These are phyloP conservation scores for Ectropis crepuscularia DNA, from an alignment of 2,888 invertebrate species.

Conservation along the genomic window DNA sequence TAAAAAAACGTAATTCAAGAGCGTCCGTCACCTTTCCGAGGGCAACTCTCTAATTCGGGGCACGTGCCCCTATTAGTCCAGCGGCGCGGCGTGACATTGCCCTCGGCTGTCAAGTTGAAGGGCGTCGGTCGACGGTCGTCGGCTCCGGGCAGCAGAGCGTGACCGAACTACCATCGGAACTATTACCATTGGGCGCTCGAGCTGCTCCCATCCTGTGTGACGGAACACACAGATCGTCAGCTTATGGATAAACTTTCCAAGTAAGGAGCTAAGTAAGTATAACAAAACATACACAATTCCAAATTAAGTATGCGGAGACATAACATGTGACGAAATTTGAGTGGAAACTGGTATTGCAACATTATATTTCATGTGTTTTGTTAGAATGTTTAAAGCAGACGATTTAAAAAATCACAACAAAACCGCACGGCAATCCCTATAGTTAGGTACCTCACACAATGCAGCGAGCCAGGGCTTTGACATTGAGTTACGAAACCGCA, in stretches of 20 bases:
- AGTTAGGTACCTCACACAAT: background rate
- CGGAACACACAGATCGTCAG: constrained; percentile 13
- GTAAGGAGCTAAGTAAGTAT: no score
- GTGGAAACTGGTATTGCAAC: no score
- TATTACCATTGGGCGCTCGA: constrained; percentile 6
- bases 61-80: constrained; percentile 36
- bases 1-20: background rate
- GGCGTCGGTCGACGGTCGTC: constrained; percentile 31
- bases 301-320: no score
- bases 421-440: background rate
- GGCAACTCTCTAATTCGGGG: constrained; percentile 32
- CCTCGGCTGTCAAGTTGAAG: constrained; percentile 44
- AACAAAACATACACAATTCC: no score
- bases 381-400: no score
- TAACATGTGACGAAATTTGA: no score
- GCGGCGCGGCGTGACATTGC: constrained; percentile 36
- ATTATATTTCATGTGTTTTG: no score
- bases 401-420: no score
- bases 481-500: constrained; percentile 33
- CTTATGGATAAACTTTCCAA: no score
- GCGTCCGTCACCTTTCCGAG: constrained; percentile 22
- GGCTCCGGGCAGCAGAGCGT: constrained; percentile 37
- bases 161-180: constrained; percentile 18
- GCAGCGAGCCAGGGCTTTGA: background rate
- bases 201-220: constrained; percentile 19